Evolutionary conservation across 2,113 vertebrate species (phyloP), one percentile per base, ranked within the genome.

Genomic region (Datnioides undecimradiatus): DNA sequence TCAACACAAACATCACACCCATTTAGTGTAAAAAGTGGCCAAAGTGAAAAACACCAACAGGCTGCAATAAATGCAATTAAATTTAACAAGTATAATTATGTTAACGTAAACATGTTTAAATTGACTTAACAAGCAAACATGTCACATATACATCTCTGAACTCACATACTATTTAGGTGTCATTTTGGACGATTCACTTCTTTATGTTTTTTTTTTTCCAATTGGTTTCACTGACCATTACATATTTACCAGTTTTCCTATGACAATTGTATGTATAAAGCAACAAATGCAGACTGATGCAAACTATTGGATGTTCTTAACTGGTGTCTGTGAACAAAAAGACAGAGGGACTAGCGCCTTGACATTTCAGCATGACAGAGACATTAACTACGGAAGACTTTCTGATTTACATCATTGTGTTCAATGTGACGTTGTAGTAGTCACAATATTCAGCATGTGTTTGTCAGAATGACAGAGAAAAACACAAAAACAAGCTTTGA

Each of bases 371-470:
- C 49, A 76, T 60, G 46, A 52, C 33, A 34, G 23, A 55, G 8
- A 45, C 16, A 58, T 21, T 60, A 7, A 29, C 14, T 36, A 27
- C 17, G 12, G 48, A 36, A 70, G 16, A 45, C 9, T 16, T 58
- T 34, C 12, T 23, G 46, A 84, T 87, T 67, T 52, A 45, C 51
- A 19, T 41, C 54, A 17, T 8, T 62, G n/a, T 36, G 14, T 65
- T 64, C 21, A 57, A 31, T 67, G 48, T 60, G 10, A 34, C 51
- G 29, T 65, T 82, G 12, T 52, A 64, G 46, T 10, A 21, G 21
- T 70, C 10, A 62, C 31, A 40, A 46, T 46, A 38, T 57, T 13
- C 11, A 21, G 48, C 1, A 1, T 57, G 23, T 33, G 43, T 59
- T 57, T 46, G 40, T 8, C 6, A 25, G 41, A 77, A 34, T 14